Evolutionary conservation across 2,797 vertebrate species (phyloP).

Genomic region (Dendrocincla tyrannina): DNA sequence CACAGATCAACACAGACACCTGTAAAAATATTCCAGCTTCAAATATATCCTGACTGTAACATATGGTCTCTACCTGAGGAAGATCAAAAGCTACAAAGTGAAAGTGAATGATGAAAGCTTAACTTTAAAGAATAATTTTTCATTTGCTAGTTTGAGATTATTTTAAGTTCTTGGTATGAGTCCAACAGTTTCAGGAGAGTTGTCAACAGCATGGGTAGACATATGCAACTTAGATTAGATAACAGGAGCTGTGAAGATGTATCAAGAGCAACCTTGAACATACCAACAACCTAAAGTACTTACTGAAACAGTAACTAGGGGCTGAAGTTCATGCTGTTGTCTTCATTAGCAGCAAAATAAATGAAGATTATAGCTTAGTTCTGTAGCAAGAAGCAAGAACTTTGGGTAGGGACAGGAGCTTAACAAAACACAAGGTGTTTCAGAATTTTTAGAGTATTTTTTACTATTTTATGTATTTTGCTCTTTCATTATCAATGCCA

Average conservation of each 20-base stretch:
- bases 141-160: background rate
- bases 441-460: background rate
- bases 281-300: background rate
- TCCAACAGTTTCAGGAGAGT: constrained; percentile 5
- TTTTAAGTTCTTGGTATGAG: constrained; percentile 12
- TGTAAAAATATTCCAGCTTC: background rate
- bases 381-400: background rate
- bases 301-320: background rate
- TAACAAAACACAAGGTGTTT: background rate
- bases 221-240: background rate
- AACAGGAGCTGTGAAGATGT: background rate
- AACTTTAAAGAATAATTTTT: background rate
- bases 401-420: background rate
- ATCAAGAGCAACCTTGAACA: background rate
- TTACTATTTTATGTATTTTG: background rate
- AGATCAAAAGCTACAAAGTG: background rate
- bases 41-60: background rate
- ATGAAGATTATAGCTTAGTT: background rate
- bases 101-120: background rate
- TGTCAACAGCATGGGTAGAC: constrained; percentile 16
- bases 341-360: background rate
- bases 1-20: background rate
- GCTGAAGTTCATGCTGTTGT: background rate
- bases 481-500: background rate
- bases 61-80: background rate